Conservation (phyloP, 2,113 vertebrate genomes). For the Oreocharis arfaki region DNA sequence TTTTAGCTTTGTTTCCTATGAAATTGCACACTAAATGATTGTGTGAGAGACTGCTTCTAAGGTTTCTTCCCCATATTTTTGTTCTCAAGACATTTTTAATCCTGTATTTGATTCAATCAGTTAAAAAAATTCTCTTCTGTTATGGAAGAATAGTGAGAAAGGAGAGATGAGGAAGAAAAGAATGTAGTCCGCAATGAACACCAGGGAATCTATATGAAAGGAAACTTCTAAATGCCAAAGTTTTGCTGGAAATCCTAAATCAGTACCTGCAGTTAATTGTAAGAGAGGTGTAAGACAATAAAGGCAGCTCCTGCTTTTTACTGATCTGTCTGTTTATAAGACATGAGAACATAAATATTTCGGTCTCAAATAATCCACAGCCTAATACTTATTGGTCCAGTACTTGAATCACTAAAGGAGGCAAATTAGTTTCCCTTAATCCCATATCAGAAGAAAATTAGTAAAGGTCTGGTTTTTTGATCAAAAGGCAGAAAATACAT, state of each 20-base stretch:
- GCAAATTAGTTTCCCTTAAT: not conserved
- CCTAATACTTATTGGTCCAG: not conserved
- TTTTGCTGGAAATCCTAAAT: not conserved
- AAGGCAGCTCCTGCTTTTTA: not conserved
- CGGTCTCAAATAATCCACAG: not conserved
- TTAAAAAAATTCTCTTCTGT: not conserved
- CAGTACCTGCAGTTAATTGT: not conserved
- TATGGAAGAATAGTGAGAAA: not conserved
- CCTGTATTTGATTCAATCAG: not conserved
- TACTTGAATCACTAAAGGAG: not conserved
- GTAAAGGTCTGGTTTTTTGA: not conserved
- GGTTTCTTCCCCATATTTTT: not conserved
- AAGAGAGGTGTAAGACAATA: not conserved
- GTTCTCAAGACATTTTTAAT: not conserved
- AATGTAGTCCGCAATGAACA: not conserved
- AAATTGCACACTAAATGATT: not conserved
- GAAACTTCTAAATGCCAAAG: not conserved
- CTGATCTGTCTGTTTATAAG: not conserved
- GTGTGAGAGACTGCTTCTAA: not conserved
- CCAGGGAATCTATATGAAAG: not conserved
- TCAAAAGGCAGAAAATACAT: not conserved
- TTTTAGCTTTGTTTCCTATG: not conserved
- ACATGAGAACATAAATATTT: not conserved
- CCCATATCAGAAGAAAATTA: not conserved
- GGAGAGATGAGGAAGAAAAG: not conserved